Evolutionary conservation across 37 sponge, comb jelly and placozoan species (phyloP), one percentile per base, ranked within the genome.

Genomic region (Axinella damicornis): DNA sequence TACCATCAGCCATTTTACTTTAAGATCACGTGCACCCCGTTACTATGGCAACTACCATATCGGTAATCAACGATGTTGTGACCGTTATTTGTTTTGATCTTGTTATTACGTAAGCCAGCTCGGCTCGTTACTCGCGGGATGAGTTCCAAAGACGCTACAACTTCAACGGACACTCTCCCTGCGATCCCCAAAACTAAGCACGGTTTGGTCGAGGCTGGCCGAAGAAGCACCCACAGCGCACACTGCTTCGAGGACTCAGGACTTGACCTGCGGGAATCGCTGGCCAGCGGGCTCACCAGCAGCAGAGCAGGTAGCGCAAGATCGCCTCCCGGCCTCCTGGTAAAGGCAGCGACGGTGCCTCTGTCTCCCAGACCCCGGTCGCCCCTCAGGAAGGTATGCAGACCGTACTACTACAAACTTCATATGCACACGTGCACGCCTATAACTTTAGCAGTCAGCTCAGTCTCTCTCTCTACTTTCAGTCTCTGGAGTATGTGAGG

Each of bases 401-500:
- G 4, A n/a, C n/a, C n/a, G n/a, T n/a, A n/a, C n/a, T n/a, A n/a
- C n/a, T n/a, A n/a, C n/a, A n/a, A n/a, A n/a, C n/a, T n/a, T n/a
- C n/a, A n/a, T n/a, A n/a, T n/a, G n/a, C n/a, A n/a, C n/a, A n/a
- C n/a, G n/a, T n/a, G n/a, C n/a, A n/a, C n/a, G n/a, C n/a, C n/a
- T n/a, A n/a, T n/a, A n/a, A n/a, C n/a, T n/a, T n/a, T n/a, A n/a
- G n/a, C n/a, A n/a, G n/a, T n/a, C n/a, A n/a, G 27, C 5, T 4
- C 11, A 13, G 69, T 37, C 4, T 2, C 24, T 30, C 16, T 66
- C 24, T 16, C 24, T 30, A 13, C 5, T 31, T 69, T 9, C 63
- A 86, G 87, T 32, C 73, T 19, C 17, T 72, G 78, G 85, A 89
- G 57, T 83, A 46, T 57, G 65, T 83, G 30, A 73, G 85, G n/a